phyloP scores from a whole-genome alignment of 2,113 vertebrate genomes.

The Sphaerodactylus townsendi region DNA sequence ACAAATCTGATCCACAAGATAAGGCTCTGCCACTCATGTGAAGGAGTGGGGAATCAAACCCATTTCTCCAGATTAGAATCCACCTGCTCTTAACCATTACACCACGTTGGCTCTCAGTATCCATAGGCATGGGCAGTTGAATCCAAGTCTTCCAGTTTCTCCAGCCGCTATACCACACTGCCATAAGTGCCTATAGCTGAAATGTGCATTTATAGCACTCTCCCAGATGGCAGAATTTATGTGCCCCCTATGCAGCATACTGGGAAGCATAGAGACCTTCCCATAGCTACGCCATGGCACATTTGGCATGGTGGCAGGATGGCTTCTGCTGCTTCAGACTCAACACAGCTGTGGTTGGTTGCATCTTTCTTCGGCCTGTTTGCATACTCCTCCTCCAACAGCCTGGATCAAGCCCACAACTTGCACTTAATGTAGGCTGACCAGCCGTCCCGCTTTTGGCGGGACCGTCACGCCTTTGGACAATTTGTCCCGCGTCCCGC shows the following conservation, averaged over 20 bases:
- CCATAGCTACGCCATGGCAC: background rate
- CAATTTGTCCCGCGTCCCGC: no score
- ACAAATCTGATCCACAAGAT: no score
- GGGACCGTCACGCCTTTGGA: no score
- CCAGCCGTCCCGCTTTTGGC: no score
- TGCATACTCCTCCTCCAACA: background rate
- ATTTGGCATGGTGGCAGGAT: background rate
- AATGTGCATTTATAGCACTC: background rate
- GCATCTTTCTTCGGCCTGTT: background rate
- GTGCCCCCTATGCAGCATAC: background rate
- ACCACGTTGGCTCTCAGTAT: no score
- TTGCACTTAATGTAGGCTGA: background rate
- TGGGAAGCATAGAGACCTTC: background rate
- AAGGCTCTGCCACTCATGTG: no score
- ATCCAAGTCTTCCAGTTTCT: background rate
- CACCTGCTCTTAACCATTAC: no score
- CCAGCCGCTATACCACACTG: background rate
- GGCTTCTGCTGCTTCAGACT: background rate
- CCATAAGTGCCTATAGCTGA: background rate
- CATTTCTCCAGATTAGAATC: no score
- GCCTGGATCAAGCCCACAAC: background rate
- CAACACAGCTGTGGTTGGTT: background rate
- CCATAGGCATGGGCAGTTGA: background rate
- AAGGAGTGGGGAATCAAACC: no score
- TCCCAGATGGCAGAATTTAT: background rate